These are phyloP conservation scores for Apantesis nais DNA, from an alignment of 2,888 invertebrate species.

Conservation along the genomic window DNA sequence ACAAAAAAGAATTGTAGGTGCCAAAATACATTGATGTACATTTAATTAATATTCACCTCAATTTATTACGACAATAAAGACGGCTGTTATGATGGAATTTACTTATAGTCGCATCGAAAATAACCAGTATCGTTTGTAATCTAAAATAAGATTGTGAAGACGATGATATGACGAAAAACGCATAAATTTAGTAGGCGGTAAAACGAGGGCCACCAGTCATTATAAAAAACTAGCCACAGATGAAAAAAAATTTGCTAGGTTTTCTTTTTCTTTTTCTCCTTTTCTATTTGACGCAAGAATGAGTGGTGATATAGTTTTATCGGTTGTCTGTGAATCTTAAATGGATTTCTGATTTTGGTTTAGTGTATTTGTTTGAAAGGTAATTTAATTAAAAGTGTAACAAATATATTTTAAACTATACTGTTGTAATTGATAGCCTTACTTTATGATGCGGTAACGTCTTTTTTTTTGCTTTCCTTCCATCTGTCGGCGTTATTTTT, in stretches of 20 bases:
- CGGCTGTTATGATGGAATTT: conserved; percentile 30
- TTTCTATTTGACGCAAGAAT: background rate
- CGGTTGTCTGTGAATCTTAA: background rate
- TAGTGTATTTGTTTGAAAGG: background rate
- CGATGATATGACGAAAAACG: conserved; percentile 28
- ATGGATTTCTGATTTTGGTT: background rate
- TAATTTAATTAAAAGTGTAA: background rate
- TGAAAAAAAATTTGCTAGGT: background rate
- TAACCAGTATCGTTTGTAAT: conserved; percentile 32
- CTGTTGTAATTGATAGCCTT: too few species aligned
- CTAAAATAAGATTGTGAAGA: conserved; percentile 40
- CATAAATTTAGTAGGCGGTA: conserved; percentile 21
- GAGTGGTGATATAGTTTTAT: too few species aligned
- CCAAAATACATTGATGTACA: conserved; percentile 6
- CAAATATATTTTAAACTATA: background rate
- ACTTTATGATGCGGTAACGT: too few species aligned
- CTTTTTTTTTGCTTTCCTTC: too few species aligned
- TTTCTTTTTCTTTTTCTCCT: too few species aligned
- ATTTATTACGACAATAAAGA: conserved; percentile 27
- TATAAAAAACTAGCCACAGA: background rate
- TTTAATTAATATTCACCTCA: conserved; percentile 16
- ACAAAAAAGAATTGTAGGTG: conserved; percentile 1
- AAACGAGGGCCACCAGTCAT: background rate
- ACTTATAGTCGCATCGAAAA: conserved; percentile 33
- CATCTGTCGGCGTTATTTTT: too few species aligned